Base-by-base conservation (phyloP, 2,797 vertebrate genomes). In the Novumbra hubbsi region DNA sequence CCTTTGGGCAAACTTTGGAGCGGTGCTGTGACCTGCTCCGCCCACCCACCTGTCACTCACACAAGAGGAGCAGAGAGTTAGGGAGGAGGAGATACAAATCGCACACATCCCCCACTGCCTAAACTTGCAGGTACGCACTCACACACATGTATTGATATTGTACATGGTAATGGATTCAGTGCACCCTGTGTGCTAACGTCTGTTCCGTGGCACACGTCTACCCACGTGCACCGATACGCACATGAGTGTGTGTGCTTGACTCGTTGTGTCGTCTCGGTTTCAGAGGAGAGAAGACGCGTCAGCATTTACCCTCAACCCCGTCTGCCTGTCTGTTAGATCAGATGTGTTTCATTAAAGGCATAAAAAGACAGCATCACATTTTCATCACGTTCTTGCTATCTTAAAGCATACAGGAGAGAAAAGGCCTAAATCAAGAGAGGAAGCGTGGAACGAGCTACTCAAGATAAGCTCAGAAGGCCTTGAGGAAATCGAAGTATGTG, bases 21-120 rank as follows among this genome's bases (percentile, higher is more conserved):
- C 82, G 78, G 79, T 83, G 87, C 84, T 83, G 78, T 81, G 80
- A 88, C 87, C 78, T 85, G 86, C 83, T 73, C 71, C 64, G 63
- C 75, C 72, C 67, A 74, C 79, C 71, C 73, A 34, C 6, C 41
- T 45, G 41, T 70, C 79, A 71, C 52, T 57, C 21, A 24, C 55
- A 57, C 21, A 24, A 21, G 52, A 21, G 14, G 55, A 24, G 55
- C 55, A 57, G 55, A 57, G 55, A 12, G n/a, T 11, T 57, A 57
- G 7, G 8, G 8, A 11, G n/a, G n/a, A 57, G 55, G 55, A 57
- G 41, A 74, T 55, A 21, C 24, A 55, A 0, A 6, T 3, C n/a
- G 60, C 57, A 41, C 62, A 69, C 55, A 76, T 12, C 34, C 3
- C 34, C 3, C 11, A 73, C 28, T 68, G 3, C 11, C 28, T 19